Evolutionary conservation across 2,888 invertebrate species (phyloP).

Genomic region (Perizoma affinitatum): DNA sequence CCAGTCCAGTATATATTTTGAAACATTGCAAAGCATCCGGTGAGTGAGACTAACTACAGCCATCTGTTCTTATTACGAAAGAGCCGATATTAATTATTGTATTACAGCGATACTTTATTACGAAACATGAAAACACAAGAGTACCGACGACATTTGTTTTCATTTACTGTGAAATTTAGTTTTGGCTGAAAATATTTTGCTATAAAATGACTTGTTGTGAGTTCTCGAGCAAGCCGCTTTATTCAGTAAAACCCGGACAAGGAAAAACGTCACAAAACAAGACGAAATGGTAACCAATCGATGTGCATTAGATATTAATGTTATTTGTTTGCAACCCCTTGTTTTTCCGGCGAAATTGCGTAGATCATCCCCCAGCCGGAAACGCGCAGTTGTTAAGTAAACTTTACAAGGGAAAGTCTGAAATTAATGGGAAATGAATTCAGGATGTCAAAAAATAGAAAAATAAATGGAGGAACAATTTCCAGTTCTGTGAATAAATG

Average conservation of each 20-base stretch:
- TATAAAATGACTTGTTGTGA: too few species aligned
- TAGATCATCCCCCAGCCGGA: conserved; percentile 48
- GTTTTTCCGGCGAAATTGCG: conserved; percentile 74
- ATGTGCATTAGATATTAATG: conserved; percentile 60
- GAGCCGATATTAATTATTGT: conserved; percentile 54
- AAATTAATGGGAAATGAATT: conserved; percentile 20
- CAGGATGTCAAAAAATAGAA: conserved; percentile 7
- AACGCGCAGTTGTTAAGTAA: conserved; percentile 56
- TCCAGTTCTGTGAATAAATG: too few species aligned
- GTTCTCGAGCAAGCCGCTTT: too few species aligned
- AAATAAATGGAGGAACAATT: too few species aligned
- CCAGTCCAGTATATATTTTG: too few species aligned
- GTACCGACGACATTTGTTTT: conserved; percentile 20
- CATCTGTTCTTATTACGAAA: conserved; percentile 54
- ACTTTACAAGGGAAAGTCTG: conserved; percentile 46
- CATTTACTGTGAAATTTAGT: conserved; percentile 20
- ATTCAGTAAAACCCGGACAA: not conserved
- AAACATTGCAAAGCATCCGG: conserved; percentile 11
- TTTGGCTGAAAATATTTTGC: not conserved
- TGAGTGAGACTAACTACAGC: conserved; percentile 52
- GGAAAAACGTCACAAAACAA: conserved; percentile 22
- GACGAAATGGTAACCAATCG: conserved; percentile 33
- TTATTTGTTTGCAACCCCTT: conserved; percentile 66
- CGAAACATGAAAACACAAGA: conserved; percentile 23
- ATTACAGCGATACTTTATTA: conserved; percentile 28